A percentile compares a stretch with the other conserved stretches of the same genome.
Evolutionary conservation across 2,888 invertebrate genomes (phyloP).

Genomic region (Cerceris ruficornis): DNA sequence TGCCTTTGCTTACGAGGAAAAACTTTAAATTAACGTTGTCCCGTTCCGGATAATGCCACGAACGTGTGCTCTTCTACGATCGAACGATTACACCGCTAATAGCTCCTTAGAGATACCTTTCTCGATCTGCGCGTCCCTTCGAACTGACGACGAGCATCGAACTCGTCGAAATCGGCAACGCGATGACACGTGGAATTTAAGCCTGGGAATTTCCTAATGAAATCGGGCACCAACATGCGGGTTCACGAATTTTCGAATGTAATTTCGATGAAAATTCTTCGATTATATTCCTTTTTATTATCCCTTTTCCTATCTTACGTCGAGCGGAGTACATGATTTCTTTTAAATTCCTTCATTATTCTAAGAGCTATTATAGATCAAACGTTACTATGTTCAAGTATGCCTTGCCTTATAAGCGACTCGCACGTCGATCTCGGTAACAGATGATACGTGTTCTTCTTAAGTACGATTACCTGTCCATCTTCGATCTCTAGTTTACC

Average conservation of each 20-base stretch:
- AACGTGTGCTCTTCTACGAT: no score
- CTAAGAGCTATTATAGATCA: constrained; percentile 52
- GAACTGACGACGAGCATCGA: neutral
- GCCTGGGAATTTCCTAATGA: constrained; percentile 44
- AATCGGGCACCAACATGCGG: constrained; percentile 31
- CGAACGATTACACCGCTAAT: no score
- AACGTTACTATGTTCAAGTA: constrained; percentile 88
- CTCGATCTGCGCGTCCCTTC: no score
- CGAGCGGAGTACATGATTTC: no score
- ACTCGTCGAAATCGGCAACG: constrained; percentile 21
- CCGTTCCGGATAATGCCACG: no score
- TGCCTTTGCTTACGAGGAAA: no score
- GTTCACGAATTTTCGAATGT: constrained; percentile 18
- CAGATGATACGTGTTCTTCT: constrained; percentile 95
- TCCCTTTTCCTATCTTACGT: neutral
- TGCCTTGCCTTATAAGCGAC: constrained; percentile 93
- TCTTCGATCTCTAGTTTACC: constrained; percentile 97
- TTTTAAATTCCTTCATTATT: neutral
- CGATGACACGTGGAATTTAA: constrained; percentile 16
- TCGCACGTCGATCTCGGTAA: constrained; percentile 95
- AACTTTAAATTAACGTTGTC: no score
- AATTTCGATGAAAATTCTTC: neutral
- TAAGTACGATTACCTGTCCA: constrained; percentile 94
- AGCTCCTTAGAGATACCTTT: no score
- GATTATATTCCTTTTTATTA: neutral